phyloP scores from a whole-genome alignment of 2,888 invertebrate species.

The Arge pagana region DNA sequence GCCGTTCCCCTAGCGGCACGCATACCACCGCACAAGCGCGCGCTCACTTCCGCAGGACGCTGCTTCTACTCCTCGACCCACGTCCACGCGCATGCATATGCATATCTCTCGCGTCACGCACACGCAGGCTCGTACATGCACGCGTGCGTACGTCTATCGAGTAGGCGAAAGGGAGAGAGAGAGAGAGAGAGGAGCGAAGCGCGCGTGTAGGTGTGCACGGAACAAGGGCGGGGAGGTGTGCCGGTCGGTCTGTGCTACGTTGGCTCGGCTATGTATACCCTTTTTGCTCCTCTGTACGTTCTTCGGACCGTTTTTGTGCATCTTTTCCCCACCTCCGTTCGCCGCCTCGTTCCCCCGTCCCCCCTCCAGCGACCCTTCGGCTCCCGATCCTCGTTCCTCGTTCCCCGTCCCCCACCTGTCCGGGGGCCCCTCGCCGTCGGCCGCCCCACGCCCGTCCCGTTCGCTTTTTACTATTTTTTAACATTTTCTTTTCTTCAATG shows the following conservation, averaged over 20 bases:
- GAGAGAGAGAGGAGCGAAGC: not conserved
- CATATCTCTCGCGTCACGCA: not conserved
- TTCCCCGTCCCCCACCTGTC: constrained; percentile 35
- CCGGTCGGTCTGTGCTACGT: constrained; percentile 7
- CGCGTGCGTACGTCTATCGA: not conserved
- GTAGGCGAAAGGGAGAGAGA: not conserved
- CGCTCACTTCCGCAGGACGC: not conserved
- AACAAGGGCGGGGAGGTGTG: constrained; percentile 8
- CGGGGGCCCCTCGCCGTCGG: constrained; percentile 29
- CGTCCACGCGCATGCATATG: not conserved
- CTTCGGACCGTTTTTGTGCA: constrained; percentile 51
- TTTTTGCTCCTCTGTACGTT: constrained; percentile 48
- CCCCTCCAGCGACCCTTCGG: no score
- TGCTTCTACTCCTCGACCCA: not conserved
- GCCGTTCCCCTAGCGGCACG: not conserved
- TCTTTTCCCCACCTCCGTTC: constrained; percentile 38
- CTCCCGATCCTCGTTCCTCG: constrained; percentile 30
- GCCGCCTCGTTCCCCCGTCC: constrained; percentile 2
- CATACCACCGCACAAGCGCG: not conserved
- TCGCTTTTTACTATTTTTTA: constrained; percentile 51
- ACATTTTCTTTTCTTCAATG: constrained; percentile 56
- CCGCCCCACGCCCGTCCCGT: constrained; percentile 49
- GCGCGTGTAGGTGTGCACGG: constrained; percentile 1
- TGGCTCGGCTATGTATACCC: constrained; percentile 32
- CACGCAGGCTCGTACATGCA: not conserved